Evolutionary conservation across 2,113 vertebrate species (phyloP).

Genomic region (Rafetus swinhoei): DNA sequence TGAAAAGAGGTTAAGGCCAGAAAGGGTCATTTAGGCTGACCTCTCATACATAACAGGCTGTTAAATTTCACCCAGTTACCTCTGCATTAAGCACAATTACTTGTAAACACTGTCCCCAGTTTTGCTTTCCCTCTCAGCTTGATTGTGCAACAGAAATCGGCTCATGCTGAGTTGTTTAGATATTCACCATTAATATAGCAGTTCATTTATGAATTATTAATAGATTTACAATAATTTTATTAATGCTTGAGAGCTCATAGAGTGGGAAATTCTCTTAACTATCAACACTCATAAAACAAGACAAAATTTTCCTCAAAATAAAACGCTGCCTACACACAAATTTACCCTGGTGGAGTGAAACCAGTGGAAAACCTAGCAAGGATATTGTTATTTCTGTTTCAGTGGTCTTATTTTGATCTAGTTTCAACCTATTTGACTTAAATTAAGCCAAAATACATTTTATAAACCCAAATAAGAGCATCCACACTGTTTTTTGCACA

Average conservation of each 20-base stretch:
- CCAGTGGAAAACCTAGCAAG: background rate
- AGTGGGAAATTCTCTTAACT: too few relatives aligned
- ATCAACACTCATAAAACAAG: background rate
- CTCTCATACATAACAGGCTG: background rate
- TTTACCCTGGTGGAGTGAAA: background rate
- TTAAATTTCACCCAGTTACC: background rate
- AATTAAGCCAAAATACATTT: background rate
- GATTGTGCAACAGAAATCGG: background rate
- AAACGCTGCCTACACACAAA: background rate
- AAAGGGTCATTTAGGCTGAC: background rate
- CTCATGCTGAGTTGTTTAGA: background rate
- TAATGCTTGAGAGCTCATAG: background rate
- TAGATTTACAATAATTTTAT: background rate
- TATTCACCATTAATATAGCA: accelerated
- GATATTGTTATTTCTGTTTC: background rate
- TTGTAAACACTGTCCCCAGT: background rate
- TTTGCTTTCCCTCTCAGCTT: background rate
- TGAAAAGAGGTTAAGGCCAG: background rate
- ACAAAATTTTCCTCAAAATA: background rate
- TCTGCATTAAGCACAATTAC: background rate
- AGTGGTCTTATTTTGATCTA: background rate
- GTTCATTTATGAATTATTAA: background rate
- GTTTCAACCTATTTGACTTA: background rate
- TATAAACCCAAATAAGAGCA: background rate
- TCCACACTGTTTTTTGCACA: background rate